Conservation (phyloP, 2,797 vertebrate genomes). For the Arrhamphus sclerolepis region DNA sequence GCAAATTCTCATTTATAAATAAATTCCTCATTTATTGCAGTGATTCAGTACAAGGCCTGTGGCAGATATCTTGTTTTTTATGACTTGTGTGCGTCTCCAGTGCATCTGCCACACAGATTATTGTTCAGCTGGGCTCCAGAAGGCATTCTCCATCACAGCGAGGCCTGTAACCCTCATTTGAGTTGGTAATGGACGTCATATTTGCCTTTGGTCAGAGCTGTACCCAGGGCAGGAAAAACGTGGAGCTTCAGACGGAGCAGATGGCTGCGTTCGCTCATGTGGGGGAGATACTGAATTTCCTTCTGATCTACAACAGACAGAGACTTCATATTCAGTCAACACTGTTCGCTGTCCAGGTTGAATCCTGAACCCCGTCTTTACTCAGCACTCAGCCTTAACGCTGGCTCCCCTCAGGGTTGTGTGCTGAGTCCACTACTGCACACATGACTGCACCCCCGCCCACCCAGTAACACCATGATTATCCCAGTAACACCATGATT, state of each 20-base stretch:
- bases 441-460: no score
- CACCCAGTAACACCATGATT: no score
- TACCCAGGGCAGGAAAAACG: not conserved
- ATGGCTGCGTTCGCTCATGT: conserved; percentile 1
- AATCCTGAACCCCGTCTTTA: no score
- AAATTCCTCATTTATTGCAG: conserved; percentile 45
- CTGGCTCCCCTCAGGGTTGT: no score
- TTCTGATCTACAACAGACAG: not conserved
- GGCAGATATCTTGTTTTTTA: conserved; percentile 58
- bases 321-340: not conserved
- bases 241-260: not conserved
- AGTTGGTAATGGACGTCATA: conserved; percentile 27
- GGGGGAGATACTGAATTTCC: conserved; percentile 1
- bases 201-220: conserved; percentile 22
- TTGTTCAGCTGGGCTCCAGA: conserved; percentile 55
- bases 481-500: no score
- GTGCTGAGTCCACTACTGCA: no score
- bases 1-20: conserved; percentile 58
- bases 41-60: conserved; percentile 53
- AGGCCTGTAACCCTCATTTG: conserved; percentile 30
- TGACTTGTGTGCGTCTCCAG: conserved; percentile 51
- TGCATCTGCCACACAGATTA: conserved; percentile 65
- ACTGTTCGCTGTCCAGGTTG: no score
- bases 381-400: no score
- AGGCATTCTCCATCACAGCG: conserved; percentile 33